A percentile compares a stretch with the other conserved stretches of the same genome.
phyloP scores from a whole-genome alignment of 2,797 vertebrate genomes.

The Thunnus albacares region DNA sequence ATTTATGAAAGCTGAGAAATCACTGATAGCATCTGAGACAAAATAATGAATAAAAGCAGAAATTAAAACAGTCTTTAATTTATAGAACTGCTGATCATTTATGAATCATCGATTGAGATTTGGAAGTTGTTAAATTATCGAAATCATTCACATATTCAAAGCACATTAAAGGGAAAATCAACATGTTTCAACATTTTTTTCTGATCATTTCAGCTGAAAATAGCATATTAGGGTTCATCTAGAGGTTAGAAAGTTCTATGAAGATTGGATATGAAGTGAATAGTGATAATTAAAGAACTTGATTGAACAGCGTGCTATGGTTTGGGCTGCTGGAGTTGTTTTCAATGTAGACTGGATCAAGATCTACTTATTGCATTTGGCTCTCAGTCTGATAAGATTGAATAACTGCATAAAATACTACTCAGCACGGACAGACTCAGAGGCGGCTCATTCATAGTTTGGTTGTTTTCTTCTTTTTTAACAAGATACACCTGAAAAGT shows the following conservation, averaged over 20 bases:
- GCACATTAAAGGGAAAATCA: neutral
- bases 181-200: neutral
- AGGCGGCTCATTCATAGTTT: neutral
- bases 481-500: neutral
- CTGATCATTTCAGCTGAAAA: neutral
- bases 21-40: neutral
- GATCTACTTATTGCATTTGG: neutral
- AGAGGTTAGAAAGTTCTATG: neutral
- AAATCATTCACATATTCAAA: neutral
- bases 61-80: neutral
- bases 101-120: neutral
- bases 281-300: neutral
- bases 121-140: conserved; percentile 2
- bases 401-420: neutral
- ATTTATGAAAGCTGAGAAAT: conserved; percentile 27
- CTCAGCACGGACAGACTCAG: neutral
- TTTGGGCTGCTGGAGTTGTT: neutral
- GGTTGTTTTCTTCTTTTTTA: neutral
- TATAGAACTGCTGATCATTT: neutral
- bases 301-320: neutral
- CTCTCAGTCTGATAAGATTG: neutral
- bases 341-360: neutral
- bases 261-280: neutral
- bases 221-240: neutral
- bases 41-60: neutral